phyloP scores from a whole-genome alignment of 1,140 invertebrate species.

The Physella acuta region DNA sequence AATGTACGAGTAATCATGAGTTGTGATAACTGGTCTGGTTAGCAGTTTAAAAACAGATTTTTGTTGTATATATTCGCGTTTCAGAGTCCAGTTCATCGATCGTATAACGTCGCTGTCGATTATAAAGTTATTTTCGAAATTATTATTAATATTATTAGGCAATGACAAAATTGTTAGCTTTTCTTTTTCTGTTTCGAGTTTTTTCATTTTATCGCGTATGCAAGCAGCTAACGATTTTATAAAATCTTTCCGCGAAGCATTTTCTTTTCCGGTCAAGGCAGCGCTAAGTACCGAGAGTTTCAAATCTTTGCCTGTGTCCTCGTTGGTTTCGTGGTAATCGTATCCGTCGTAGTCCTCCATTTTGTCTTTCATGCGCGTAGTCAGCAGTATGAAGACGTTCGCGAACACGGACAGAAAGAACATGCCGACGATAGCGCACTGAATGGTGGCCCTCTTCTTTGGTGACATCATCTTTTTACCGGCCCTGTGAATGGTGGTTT shows the following conservation, averaged over 20 bases:
- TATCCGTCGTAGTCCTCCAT: not conserved
- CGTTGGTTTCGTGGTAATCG: no score
- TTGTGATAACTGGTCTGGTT: not conserved
- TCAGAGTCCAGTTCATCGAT: not conserved
- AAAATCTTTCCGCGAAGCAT: not conserved
- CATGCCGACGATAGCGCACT: not conserved
- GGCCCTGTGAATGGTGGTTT: no score
- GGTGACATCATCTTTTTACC: not conserved
- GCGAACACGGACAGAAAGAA: constrained; percentile 1
- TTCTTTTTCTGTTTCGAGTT: no score
- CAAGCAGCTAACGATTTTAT: not conserved
- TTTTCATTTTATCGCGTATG: not conserved
- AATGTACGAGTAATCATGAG: not conserved
- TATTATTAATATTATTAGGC: not conserved
- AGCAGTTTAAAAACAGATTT: constrained; percentile 9
- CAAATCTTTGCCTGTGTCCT: not conserved
- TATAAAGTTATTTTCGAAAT: not conserved
- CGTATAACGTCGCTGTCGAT: not conserved
- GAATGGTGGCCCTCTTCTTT: not conserved
- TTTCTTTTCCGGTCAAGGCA: not conserved
- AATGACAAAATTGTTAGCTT: not conserved
- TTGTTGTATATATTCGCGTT: not conserved
- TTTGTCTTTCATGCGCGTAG: not conserved
- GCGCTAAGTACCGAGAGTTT: not conserved
- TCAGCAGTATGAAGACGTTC: not conserved